These are phyloP conservation scores for Rotaria macrura DNA, from an alignment of 2,888 invertebrate species.

Conservation along the genomic window DNA sequence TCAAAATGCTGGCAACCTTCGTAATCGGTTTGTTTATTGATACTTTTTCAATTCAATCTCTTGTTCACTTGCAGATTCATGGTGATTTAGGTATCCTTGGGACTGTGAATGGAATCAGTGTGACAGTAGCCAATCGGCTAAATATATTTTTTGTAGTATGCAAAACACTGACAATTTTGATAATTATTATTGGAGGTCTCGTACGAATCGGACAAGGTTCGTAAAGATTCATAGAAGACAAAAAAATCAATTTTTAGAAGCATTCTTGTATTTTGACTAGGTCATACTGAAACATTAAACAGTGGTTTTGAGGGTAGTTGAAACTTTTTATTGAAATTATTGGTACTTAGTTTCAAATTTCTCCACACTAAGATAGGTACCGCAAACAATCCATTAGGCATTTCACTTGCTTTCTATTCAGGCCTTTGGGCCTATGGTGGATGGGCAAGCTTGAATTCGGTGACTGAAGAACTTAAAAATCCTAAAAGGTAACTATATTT, in stretches of 20 bases:
- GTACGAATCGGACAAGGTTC: slow-evolving; percentile 43
- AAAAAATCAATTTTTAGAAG: too few species aligned
- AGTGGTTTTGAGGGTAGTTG: neutral
- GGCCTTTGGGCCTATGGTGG: slow-evolving; percentile 64
- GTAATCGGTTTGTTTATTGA: slow-evolving; percentile 35
- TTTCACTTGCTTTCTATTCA: slow-evolving; percentile 49
- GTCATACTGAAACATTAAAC: neutral
- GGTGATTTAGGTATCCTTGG: slow-evolving; percentile 66
- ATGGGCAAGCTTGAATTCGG: slow-evolving; percentile 65
- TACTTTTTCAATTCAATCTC: too few species aligned
- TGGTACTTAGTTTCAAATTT: neutral
- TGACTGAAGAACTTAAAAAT: slow-evolving; percentile 62
- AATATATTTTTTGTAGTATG: slow-evolving; percentile 85
- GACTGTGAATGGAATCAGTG: slow-evolving; percentile 84
- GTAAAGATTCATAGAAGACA: too few species aligned
- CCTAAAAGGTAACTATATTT: neutral
- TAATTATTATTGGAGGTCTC: slow-evolving; percentile 74
- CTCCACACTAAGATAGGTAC: neutral
- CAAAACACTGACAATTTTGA: slow-evolving; percentile 73
- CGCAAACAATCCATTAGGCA: neutral
- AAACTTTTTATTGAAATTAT: neutral
- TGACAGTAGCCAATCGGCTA: slow-evolving; percentile 78
- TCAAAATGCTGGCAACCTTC: slow-evolving; percentile 39
- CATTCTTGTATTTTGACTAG: neutral
- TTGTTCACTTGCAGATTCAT: neutral